Base-by-base conservation (phyloP, 1,140 invertebrate species). In the Drosophila serrata region DNA sequence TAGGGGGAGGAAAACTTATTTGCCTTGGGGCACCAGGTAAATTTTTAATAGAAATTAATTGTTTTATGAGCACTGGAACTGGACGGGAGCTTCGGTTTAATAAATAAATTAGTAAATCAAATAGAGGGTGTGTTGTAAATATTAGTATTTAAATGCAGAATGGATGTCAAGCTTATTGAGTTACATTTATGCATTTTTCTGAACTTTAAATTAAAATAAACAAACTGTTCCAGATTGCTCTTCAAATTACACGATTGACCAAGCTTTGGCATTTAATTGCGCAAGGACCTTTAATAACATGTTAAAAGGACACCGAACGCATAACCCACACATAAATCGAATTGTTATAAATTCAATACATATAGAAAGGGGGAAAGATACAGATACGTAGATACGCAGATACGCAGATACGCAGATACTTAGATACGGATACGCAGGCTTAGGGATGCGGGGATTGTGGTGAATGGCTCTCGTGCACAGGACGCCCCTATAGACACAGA, bases 221-320 rank as follows among this genome's bases (percentile, higher is more conserved):
- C 39, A n/a, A 40, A 40, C 22, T 6, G 6, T 27, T 29, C 12
- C 48, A 15, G 5, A 3, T 19, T 12, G 29, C 46, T 48, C 2
- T 24, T 3, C 46, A n/a, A 15, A 29, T 57, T 63, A 57, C 24
- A 57, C 17, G 29, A 31, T 24, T 39, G 11, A 8, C 7, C 4
- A 17, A 13, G 48, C 29, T 33, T 39, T 62, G 60, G 60, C 9
- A 62, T 62, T 62, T 62, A 58, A 19, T 51, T 17, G 27, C 7
- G 60, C 75, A 79, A 84, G 81, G 82, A 84, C 81, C 81, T 84
- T 82, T 72, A 80, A 84, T 80, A 79, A 75, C 51, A 37, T 43
- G 58, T 48, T 53, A 56, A 65, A 78, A 75, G 75, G 64, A 60
- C 49, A 64, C 37, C 33, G 37, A 57, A 56, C 42, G 58, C 53